These are phyloP conservation scores for Ceratoteleas bidentatus DNA, from an alignment of 1,140 invertebrate species.

Conservation along the genomic window DNA sequence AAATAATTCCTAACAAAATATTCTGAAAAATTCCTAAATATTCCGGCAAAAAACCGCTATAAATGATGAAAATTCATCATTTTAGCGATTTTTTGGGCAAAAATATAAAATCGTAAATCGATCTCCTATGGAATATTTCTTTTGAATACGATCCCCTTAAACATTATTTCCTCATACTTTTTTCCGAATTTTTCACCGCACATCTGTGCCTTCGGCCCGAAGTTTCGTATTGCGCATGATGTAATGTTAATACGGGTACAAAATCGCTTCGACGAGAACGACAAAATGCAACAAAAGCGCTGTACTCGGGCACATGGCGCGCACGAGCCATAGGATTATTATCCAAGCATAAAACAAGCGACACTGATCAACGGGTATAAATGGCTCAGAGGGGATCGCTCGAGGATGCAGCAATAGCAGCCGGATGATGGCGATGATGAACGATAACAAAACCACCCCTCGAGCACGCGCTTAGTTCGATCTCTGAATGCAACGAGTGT, in stretches of 20 bases:
- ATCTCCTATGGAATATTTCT: too few species aligned
- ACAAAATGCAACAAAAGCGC: conserved; percentile 23
- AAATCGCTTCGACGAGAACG: conserved; percentile 16
- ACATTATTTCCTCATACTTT: too few species aligned
- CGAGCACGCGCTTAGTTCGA: conserved; percentile 57
- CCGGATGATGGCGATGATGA: conserved; percentile 54
- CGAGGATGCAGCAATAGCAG: conserved; percentile 42
- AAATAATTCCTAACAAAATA: too few species aligned
- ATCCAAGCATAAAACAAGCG: conserved; percentile 61
- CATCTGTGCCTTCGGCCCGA: too few species aligned
- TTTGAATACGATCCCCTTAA: too few species aligned
- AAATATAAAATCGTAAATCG: too few species aligned
- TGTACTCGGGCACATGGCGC: conserved; percentile 14
- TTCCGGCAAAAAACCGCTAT: too few species aligned
- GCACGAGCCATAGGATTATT: conserved; percentile 43
- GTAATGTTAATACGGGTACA: conserved; percentile 19
- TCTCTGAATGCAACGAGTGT: conserved; percentile 52
- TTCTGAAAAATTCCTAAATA: too few species aligned
- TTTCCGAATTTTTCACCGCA: too few species aligned
- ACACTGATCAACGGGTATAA: conserved; percentile 62
- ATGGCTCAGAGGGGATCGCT: conserved; percentile 55
- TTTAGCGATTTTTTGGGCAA: too few species aligned
- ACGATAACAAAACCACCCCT: conserved; percentile 63
- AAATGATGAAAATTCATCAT: too few species aligned
- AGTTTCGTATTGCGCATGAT: conserved; percentile 12